These are phyloP conservation scores for Ormyrus nitidulus DNA, from an alignment of 2,888 invertebrate species.

Conservation along the genomic window DNA sequence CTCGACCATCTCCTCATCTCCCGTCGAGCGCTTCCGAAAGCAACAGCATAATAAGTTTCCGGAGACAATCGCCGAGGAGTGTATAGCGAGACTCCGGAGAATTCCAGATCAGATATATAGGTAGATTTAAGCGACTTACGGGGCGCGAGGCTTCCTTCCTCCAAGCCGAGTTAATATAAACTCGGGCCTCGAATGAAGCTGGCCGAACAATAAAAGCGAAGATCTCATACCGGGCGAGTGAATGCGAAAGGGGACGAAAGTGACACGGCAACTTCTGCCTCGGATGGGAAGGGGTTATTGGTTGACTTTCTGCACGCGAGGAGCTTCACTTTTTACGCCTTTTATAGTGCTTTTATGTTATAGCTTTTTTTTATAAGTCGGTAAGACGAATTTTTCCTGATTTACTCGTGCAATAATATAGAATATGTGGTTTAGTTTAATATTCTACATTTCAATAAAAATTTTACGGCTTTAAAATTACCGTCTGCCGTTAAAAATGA, in stretches of 20 bases:
- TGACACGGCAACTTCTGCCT: neutral
- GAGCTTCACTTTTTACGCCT: conserved; percentile 26
- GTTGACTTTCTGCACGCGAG: neutral
- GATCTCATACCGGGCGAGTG: conserved; percentile 57
- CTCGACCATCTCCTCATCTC: neutral
- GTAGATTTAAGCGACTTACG: conserved; percentile 59
- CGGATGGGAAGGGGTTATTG: neutral
- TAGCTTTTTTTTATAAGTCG: neutral
- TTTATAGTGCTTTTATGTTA: conserved; percentile 10
- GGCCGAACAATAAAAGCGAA: conserved; percentile 56
- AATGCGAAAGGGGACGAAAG: conserved; percentile 28
- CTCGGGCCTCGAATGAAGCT: conserved; percentile 44
- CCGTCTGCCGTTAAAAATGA: too few relatives aligned
- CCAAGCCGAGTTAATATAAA: conserved; percentile 41
- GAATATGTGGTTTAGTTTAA: too few relatives aligned
- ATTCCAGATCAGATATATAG: conserved; percentile 30
- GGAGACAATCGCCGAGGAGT: conserved; percentile 3
- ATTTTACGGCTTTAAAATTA: too few relatives aligned
- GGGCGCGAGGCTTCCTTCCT: conserved; percentile 30
- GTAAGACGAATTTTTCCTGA: too few relatives aligned
- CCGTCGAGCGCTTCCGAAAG: neutral
- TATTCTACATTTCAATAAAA: too few relatives aligned
- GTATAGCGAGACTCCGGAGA: neutral
- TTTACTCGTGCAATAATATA: too few relatives aligned
- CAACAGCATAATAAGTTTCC: conserved; percentile 49